A percentile compares a stretch with the other conserved stretches of the same genome.
These are phyloP conservation scores for Martes flavigula DNA, from an alignment of 2,797 vertebrate genomes.

Conservation along the genomic window DNA sequence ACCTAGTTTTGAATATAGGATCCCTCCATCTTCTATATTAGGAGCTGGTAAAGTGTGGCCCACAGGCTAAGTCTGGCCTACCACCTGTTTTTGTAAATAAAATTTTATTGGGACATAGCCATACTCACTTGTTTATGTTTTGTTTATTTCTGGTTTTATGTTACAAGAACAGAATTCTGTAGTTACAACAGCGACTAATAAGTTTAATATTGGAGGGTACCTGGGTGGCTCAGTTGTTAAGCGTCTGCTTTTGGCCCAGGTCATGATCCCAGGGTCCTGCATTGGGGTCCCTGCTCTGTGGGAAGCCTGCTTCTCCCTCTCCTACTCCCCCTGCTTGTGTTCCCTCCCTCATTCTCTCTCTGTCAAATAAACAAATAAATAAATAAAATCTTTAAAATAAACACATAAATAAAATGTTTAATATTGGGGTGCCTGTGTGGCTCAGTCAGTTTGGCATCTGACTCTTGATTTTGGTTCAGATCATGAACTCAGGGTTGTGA, in stretches of 20 bases:
- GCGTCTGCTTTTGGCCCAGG: too few relatives aligned
- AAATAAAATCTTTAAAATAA: too few relatives aligned
- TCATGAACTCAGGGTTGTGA: neutral
- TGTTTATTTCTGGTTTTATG: neutral
- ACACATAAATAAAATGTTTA: neutral
- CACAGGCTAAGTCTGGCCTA: neutral
- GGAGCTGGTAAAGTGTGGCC: neutral
- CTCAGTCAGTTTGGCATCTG: neutral
- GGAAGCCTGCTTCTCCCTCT: too few relatives aligned
- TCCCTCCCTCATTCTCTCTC: too few relatives aligned
- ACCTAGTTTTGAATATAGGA: neutral
- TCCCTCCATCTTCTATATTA: neutral
- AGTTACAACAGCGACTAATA: neutral
- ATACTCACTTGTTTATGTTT: neutral
- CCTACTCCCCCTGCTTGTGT: too few relatives aligned
- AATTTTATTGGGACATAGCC: neutral
- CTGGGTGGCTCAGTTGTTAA: too few relatives aligned
- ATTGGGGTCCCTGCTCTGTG: too few relatives aligned
- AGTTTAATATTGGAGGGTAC: neutral
- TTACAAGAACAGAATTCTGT: neutral
- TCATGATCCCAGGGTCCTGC: too few relatives aligned
- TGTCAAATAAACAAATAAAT: too few relatives aligned
- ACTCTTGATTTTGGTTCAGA: neutral
- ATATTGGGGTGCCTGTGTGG: neutral
- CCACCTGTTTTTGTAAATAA: neutral